phyloP scores from a whole-genome alignment of 1,140 invertebrate genomes.

The Drosophila serrata region DNA sequence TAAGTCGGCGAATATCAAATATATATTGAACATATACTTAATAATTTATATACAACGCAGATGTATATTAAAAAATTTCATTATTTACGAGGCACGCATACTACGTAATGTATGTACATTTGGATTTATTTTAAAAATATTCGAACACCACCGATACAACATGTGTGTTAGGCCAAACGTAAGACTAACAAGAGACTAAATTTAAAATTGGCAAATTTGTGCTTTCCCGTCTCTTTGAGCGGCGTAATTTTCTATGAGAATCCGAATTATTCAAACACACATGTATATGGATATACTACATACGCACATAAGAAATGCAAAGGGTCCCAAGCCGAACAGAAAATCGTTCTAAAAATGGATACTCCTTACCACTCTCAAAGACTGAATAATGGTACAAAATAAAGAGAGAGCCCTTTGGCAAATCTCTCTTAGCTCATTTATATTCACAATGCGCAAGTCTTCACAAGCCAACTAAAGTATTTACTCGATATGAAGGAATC shows the following conservation, averaged over 20 bases:
- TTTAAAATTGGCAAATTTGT: conserved; percentile 44
- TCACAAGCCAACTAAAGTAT: conserved; percentile 12
- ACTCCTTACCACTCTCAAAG: conserved; percentile 26
- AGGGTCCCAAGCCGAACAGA: conserved; percentile 20
- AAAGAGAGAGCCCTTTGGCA: conserved; percentile 10
- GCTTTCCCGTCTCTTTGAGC: conserved; percentile 26
- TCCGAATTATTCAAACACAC: conserved; percentile 25
- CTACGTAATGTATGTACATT: conserved; percentile 2
- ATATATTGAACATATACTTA: not conserved
- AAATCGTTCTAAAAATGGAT: conserved; percentile 68
- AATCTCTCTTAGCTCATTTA: conserved; percentile 37
- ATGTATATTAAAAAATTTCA: conserved; percentile 11
- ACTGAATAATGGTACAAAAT: conserved; percentile 14
- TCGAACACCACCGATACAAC: conserved; percentile 4
- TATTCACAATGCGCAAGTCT: conserved; percentile 67
- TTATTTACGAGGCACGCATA: conserved; percentile 1
- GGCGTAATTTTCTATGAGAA: conserved; percentile 8
- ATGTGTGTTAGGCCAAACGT: conserved; percentile 53
- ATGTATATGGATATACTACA: not conserved
- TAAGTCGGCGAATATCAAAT: not conserved
- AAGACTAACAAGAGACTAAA: conserved; percentile 66
- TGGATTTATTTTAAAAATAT: conserved; percentile 8
- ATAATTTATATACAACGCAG: not conserved
- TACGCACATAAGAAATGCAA: not conserved
- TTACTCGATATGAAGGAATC: conserved; percentile 21